phyloP scores from a whole-genome alignment of 2,888 invertebrate species.

The Resseliella maxima region DNA sequence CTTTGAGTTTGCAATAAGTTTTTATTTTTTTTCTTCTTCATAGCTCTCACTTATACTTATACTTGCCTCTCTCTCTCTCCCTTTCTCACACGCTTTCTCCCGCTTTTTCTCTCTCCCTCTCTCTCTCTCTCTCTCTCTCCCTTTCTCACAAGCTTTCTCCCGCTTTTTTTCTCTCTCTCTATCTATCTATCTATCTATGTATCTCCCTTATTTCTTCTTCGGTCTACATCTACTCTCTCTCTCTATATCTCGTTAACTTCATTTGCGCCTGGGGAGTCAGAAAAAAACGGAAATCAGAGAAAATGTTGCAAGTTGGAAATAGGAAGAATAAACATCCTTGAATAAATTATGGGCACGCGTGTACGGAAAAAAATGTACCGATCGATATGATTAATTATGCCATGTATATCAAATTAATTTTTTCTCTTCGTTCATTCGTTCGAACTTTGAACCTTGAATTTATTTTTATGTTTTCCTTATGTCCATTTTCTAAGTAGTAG shows the following conservation, averaged over 20 bases:
- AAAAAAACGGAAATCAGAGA: not conserved
- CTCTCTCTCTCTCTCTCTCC: too few relatives aligned
- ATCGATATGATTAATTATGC: not conserved
- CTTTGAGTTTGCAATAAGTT: not conserved
- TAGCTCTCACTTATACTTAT: too few relatives aligned
- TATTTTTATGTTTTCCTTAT: not conserved
- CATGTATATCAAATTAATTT: not conserved
- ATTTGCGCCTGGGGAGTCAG: not conserved
- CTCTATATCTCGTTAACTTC: too few relatives aligned
- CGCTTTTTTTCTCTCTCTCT: too few relatives aligned
- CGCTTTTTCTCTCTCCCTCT: too few relatives aligned
- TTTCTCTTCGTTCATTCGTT: not conserved
- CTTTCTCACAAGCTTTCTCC: too few relatives aligned
- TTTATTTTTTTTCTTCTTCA: too few relatives aligned
- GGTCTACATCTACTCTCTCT: too few relatives aligned
- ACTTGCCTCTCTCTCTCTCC: too few relatives aligned
- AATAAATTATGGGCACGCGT: not conserved
- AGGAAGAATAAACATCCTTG: not conserved
- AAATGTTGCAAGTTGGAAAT: not conserved
- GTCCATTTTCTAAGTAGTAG: not conserved
- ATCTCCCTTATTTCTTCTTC: too few relatives aligned
- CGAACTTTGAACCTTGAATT: not conserved
- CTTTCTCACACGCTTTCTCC: too few relatives aligned
- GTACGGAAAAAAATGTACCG: not conserved
- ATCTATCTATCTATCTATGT: too few relatives aligned